These are phyloP conservation scores for Mimachlamys varia DNA, from an alignment of 2,888 invertebrate species.

Conservation along the genomic window DNA sequence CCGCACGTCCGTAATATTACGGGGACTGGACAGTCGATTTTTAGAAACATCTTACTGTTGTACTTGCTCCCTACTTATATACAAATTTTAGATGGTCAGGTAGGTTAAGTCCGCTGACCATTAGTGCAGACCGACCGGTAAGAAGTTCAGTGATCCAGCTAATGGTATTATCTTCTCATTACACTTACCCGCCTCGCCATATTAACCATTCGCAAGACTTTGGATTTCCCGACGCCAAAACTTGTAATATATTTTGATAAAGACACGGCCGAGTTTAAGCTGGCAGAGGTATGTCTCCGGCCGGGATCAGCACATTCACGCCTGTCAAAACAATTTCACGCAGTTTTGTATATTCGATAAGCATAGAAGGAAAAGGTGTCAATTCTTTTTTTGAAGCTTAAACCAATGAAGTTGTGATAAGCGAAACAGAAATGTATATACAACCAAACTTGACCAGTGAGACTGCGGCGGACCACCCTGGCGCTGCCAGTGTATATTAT, in stretches of 20 bases:
- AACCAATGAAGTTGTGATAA: conserved; percentile 12
- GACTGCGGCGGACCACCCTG: not conserved
- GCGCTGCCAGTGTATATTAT: not conserved
- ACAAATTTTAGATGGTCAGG: not conserved
- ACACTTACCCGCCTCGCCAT: conserved; percentile 18
- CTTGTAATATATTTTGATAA: conserved; percentile 36
- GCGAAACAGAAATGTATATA: conserved; percentile 18
- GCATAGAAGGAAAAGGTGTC: conserved; percentile 6
- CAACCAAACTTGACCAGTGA: conserved; percentile 2
- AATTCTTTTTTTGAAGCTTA: conserved; percentile 3
- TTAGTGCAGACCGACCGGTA: not conserved
- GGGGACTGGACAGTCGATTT: too few species aligned
- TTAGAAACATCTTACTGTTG: too few species aligned
- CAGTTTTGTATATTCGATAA: conserved; percentile 18
- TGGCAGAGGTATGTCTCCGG: conserved; percentile 25
- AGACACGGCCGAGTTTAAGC: not conserved
- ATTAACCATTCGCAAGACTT: conserved; percentile 7
- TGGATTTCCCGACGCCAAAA: conserved; percentile 28
- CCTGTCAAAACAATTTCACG: conserved; percentile 36
- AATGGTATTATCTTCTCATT: conserved; percentile 33
- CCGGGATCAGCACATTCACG: conserved; percentile 17
- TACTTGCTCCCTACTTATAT: conserved; percentile 7
- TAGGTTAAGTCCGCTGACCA: not conserved
- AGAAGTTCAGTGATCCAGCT: not conserved
- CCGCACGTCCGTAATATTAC: too few species aligned